These are phyloP conservation scores for Illadopsis cleaveri DNA, from an alignment of 2,113 vertebrate species.

Conservation along the genomic window DNA sequence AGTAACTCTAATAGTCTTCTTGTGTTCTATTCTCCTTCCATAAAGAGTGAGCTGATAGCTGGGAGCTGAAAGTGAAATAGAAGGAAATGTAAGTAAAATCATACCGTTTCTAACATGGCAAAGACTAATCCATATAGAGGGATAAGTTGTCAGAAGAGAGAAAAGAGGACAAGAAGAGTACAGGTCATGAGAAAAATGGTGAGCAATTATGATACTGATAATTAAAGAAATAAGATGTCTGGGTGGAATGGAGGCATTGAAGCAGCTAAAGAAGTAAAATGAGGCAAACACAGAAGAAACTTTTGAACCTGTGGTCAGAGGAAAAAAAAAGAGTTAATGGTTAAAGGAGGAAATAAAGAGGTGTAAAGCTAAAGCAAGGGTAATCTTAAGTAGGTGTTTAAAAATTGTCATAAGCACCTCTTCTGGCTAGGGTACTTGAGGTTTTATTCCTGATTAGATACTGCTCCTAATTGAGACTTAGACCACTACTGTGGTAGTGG, in stretches of 20 bases:
- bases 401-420: neutral
- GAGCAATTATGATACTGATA: neutral
- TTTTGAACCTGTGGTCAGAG: neutral
- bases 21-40: neutral
- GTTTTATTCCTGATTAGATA: neutral
- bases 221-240: neutral
- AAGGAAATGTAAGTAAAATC: neutral
- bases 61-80: neutral
- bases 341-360: neutral
- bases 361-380: neutral
- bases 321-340: neutral
- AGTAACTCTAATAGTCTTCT: neutral
- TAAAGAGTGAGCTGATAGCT: neutral
- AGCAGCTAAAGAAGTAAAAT: neutral
- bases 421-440: neutral
- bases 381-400: neutral
- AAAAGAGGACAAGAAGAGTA: neutral
- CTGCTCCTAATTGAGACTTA: neutral
- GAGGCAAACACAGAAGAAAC: neutral
- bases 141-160: neutral
- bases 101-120: neutral
- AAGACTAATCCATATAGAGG: neutral
- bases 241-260: neutral
- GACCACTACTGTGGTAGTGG: neutral
- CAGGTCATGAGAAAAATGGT: neutral